Evolutionary conservation across 2,888 invertebrate genomes (phyloP).

Genomic region (Drosophila hawaiiensis): DNA sequence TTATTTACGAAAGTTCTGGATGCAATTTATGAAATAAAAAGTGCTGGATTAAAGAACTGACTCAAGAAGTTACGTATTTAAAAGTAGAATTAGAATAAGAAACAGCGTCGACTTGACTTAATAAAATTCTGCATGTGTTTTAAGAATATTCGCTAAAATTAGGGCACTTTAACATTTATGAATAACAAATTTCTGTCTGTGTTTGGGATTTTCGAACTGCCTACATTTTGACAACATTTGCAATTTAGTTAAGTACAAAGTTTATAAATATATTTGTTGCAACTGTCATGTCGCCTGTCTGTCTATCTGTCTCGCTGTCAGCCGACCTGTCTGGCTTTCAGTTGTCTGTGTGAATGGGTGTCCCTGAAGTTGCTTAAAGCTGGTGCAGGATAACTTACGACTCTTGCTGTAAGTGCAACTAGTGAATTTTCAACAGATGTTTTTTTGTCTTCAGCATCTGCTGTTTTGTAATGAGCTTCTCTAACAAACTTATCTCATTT

Average conservation of each 20-base stretch:
- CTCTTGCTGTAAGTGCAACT: slow-evolving; percentile 12
- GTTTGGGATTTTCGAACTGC: not conserved
- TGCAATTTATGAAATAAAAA: not conserved
- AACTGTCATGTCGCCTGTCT: slow-evolving; percentile 1
- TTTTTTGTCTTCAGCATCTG: slow-evolving; percentile 14
- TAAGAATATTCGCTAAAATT: not conserved
- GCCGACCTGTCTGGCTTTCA: slow-evolving; percentile 2
- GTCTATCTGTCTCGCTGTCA: not conserved
- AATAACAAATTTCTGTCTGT: not conserved
- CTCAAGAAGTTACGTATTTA: not conserved
- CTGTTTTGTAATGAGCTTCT: slow-evolving; percentile 43
- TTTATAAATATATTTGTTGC: not conserved
- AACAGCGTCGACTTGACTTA: not conserved
- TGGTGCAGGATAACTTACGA: slow-evolving; percentile 15
- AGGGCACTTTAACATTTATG: not conserved
- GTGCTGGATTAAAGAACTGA: too few relatives aligned
- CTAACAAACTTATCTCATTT: slow-evolving; percentile 54
- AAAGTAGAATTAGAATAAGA: not conserved
- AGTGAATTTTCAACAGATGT: slow-evolving; percentile 8
- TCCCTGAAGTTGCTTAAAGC: slow-evolving; percentile 10
- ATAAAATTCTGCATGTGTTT: not conserved
- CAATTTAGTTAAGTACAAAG: slow-evolving; percentile 1
- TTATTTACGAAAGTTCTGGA: not conserved
- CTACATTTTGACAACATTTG: not conserved
- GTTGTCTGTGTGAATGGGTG: not conserved